Evolutionary conservation across 2,888 invertebrate species (phyloP), one percentile per base, ranked within the genome.

Genomic region (Acronicta leporina): DNA sequence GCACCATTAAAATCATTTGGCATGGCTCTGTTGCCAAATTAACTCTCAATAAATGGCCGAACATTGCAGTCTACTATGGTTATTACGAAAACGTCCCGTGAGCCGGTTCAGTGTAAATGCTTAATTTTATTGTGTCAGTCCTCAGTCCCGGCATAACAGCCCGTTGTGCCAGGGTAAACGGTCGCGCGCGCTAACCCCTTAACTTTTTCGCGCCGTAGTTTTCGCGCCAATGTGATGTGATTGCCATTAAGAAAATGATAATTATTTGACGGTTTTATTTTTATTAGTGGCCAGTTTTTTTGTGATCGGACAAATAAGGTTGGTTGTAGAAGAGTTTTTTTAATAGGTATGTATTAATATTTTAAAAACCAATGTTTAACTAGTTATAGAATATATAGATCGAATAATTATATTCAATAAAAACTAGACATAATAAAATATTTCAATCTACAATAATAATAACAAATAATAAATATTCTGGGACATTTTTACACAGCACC

Each of bases 51-150:
- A 87, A 87, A 86, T 77, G 81, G 83, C 77, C 83, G 83, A 82
- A 78, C 62, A 68, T 68, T 68, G 79, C 79, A 80, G 82, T 72
- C 70, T 44, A 65, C 74, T 81, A 75, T 86, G 86, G 86, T 83
- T 87, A 88, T 88, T 87, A 88, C 87, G 86, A 89, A 87, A 89
- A 68, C 66, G 84, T 80, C 76, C 74, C 83, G 80, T 79, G 77
- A 79, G 75, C 63, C 68, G 79, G 79, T 76, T 79, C 83, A 77
- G 79, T 82, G 82, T 85, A 81, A 83, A 88, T 88, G 87, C 81
- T 85, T 71, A 71, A 73, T 88, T 89, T 91, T 88, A 91, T 92
- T 91, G 90, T 92, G 90, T 91, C 91, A 88, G 86, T 77, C 74
- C 75, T 75, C 83, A 80, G 82, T 84, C 75, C 20, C 82, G 80